phyloP scores from a whole-genome alignment of 2,113 vertebrate species.

The Nesogale talazaci region DNA sequence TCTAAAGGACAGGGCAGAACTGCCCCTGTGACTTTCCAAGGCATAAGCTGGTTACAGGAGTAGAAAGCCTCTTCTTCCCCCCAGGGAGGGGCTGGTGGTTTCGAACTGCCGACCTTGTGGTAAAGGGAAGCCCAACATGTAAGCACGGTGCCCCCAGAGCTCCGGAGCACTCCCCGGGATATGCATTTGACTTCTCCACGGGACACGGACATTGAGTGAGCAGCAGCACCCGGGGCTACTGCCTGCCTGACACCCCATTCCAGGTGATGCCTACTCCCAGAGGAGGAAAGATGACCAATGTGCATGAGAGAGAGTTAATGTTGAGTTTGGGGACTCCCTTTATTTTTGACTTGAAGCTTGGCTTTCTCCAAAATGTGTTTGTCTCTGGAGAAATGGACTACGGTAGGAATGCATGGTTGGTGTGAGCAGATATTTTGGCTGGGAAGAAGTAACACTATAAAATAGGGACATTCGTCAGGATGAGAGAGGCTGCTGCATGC shows the following conservation, averaged over 20 bases:
- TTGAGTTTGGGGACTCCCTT: neutral
- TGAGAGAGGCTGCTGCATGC: neutral
- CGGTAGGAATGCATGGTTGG: neutral
- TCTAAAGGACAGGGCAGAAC: too few relatives aligned
- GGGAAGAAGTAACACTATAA: neutral
- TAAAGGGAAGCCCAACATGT: too few relatives aligned
- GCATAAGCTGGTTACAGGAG: too few relatives aligned
- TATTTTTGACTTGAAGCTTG: neutral
- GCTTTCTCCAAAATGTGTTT: neutral
- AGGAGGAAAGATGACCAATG: neutral
- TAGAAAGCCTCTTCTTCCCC: too few relatives aligned
- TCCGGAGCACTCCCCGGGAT: neutral
- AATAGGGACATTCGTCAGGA: neutral
- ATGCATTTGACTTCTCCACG: neutral
- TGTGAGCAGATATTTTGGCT: neutral
- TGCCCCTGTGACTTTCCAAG: too few relatives aligned
- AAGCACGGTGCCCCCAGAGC: too few relatives aligned
- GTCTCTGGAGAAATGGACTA: neutral
- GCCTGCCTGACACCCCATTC: neutral
- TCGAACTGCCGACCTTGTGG: too few relatives aligned
- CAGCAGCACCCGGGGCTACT: neutral
- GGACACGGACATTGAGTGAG: neutral
- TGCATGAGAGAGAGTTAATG: neutral
- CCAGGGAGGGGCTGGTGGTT: too few relatives aligned
- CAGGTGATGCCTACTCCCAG: neutral